phyloP scores from a whole-genome alignment of 1,140 invertebrate species.

The Drosophila serrata region DNA sequence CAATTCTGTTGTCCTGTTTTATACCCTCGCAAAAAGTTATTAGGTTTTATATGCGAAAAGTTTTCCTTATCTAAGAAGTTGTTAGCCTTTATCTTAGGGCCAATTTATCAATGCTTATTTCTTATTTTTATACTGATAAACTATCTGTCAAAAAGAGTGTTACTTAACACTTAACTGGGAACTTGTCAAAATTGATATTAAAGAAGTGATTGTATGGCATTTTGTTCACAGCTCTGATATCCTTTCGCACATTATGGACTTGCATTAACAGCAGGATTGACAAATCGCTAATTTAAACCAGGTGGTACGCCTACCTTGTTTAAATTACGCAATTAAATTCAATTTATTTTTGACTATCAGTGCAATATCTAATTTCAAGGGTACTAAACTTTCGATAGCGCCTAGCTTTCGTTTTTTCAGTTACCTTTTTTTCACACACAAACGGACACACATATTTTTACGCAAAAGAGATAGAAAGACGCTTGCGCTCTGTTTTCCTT shows the following conservation, averaged over 20 bases:
- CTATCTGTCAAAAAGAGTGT: background rate
- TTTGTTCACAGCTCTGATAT: background rate
- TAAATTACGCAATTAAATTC: no score
- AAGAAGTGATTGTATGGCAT: background rate
- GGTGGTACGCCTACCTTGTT: no score
- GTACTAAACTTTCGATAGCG: slow-evolving; percentile 22
- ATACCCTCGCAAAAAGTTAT: slow-evolving; percentile 17
- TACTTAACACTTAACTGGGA: background rate
- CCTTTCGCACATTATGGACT: background rate
- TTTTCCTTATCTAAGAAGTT: background rate
- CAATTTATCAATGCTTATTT: background rate
- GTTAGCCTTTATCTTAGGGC: background rate
- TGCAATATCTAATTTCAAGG: slow-evolving; percentile 13
- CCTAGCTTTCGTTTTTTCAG: background rate
- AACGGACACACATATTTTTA: background rate
- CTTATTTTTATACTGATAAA: background rate
- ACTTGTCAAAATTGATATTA: background rate
- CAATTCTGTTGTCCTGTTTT: slow-evolving; percentile 20
- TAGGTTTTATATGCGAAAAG: slow-evolving; percentile 1
- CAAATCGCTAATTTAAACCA: no score
- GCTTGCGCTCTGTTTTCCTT: slow-evolving; percentile 55
- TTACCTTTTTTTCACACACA: slow-evolving; percentile 34
- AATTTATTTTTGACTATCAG: background rate
- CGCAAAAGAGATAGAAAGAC: slow-evolving; percentile 11
- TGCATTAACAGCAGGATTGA: background rate